These are phyloP conservation scores for Acinonyx jubatus DNA, from an alignment of 2,113 vertebrate species.

Conservation along the genomic window DNA sequence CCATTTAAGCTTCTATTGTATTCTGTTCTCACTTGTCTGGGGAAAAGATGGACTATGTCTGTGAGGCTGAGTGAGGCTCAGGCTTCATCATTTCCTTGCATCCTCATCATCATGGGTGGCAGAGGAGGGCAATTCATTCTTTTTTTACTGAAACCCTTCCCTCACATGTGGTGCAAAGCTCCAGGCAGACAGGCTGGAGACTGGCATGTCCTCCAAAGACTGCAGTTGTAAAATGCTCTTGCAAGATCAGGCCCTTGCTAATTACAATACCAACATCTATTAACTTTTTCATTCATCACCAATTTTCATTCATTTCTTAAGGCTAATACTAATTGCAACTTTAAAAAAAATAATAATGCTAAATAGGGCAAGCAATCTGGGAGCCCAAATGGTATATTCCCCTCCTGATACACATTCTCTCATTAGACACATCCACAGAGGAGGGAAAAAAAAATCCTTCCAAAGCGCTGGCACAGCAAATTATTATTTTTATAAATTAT, in stretches of 20 bases:
- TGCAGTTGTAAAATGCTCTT: conserved; percentile 1
- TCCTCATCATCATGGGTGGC: neutral
- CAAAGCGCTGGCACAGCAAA: conserved; percentile 59
- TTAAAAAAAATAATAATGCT: conserved; percentile 76
- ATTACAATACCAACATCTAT: conserved; percentile 77
- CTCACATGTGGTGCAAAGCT: neutral
- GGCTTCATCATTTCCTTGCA: neutral
- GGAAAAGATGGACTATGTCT: neutral
- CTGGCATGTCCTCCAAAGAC: conserved; percentile 44
- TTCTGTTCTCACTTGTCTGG: neutral
- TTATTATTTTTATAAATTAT: conserved; percentile 71
- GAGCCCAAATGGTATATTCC: conserved; percentile 54
- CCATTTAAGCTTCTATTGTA: neutral
- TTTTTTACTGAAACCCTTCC: neutral
- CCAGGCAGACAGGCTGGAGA: conserved; percentile 44
- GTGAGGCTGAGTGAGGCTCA: neutral
- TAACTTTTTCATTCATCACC: conserved; percentile 77
- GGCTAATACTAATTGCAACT: conserved; percentile 80
- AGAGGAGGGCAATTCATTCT: neutral
- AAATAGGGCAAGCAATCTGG: conserved; percentile 77
- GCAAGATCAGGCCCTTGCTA: conserved; percentile 73
- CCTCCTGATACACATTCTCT: conserved; percentile 56
- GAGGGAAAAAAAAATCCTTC: conserved; percentile 12
- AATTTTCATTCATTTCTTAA: conserved; percentile 82
- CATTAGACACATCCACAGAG: conserved; percentile 65